Percentiles rank a stretch among this genome's conserved stretches.
Conservation (phyloP, 2,888 invertebrate genomes). For the Tachina fera region DNA sequence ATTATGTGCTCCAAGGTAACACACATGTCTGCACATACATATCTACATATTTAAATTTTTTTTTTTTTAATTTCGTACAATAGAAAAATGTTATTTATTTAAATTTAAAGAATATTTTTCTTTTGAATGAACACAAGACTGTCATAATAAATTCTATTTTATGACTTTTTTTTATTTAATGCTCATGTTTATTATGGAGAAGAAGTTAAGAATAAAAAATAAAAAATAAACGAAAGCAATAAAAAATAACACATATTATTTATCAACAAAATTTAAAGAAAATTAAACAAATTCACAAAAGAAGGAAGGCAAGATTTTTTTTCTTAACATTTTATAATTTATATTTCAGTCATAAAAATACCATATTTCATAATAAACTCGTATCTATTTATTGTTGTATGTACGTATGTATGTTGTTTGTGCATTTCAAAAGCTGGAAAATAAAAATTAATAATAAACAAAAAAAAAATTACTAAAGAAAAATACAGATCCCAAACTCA, state of each 20-base stretch:
- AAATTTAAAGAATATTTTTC: slow-evolving; percentile 62
- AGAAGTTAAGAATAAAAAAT: not conserved
- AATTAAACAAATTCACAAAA: slow-evolving; percentile 66
- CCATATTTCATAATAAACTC: slow-evolving; percentile 66
- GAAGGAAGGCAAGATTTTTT: slow-evolving; percentile 52
- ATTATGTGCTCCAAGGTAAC: not conserved
- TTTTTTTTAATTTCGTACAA: slow-evolving; percentile 27
- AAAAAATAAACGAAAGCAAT: not conserved
- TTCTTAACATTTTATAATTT: slow-evolving; percentile 47
- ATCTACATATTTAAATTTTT: not conserved
- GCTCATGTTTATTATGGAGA: slow-evolving; percentile 54
- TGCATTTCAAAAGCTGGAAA: slow-evolving; percentile 22
- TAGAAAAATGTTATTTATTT: slow-evolving; percentile 52
- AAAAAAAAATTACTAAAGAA: slow-evolving; percentile 1
- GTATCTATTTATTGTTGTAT: slow-evolving; percentile 38
- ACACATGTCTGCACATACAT: not conserved
- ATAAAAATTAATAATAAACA: not conserved
- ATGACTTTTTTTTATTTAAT: slow-evolving; percentile 60
- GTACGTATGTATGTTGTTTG: not conserved
- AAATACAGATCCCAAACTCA: slow-evolving; percentile 53
- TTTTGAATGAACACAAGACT: slow-evolving; percentile 60
- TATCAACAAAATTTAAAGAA: slow-evolving; percentile 60
- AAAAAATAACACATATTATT: slow-evolving; percentile 46
- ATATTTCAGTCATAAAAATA: slow-evolving; percentile 64
- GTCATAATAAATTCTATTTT: slow-evolving; percentile 71